phyloP scores from a whole-genome alignment of 2,113 vertebrate species.

The Erythrolamprus reginae region DNA sequence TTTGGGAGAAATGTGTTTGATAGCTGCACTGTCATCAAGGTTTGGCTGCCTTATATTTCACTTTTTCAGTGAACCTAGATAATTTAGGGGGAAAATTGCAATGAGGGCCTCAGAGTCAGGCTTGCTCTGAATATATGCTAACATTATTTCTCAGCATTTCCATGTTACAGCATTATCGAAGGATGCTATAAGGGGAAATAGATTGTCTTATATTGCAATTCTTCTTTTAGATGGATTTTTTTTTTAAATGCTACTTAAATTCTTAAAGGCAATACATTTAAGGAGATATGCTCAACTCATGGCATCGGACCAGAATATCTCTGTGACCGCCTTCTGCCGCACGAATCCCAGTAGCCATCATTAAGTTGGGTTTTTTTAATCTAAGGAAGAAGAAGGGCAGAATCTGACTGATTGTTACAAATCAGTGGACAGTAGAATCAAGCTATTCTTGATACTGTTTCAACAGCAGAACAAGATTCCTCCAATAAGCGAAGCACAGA shows the following conservation, averaged over 20 bases:
- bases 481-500: neutral
- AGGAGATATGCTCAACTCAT: neutral
- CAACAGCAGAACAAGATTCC: neutral
- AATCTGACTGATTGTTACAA: neutral
- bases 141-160: neutral
- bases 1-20: neutral
- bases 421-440: neutral
- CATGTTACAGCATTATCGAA: neutral
- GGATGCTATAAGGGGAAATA: neutral
- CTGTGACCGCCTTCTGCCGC: too few species aligned
- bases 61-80: neutral
- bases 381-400: neutral
- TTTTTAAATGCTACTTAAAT: neutral
- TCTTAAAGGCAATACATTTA: neutral
- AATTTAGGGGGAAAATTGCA: neutral
- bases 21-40: neutral
- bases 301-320: too few species aligned
- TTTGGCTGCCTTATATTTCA: neutral
- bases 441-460: neutral
- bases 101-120: neutral
- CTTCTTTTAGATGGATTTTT: neutral
- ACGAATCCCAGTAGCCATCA: too few species aligned
- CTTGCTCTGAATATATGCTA: neutral
- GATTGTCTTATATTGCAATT: neutral
- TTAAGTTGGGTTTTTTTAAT: neutral